These are phyloP conservation scores for Drosophila tanythrix DNA, from an alignment of 2,888 invertebrate genomes.

Conservation along the genomic window DNA sequence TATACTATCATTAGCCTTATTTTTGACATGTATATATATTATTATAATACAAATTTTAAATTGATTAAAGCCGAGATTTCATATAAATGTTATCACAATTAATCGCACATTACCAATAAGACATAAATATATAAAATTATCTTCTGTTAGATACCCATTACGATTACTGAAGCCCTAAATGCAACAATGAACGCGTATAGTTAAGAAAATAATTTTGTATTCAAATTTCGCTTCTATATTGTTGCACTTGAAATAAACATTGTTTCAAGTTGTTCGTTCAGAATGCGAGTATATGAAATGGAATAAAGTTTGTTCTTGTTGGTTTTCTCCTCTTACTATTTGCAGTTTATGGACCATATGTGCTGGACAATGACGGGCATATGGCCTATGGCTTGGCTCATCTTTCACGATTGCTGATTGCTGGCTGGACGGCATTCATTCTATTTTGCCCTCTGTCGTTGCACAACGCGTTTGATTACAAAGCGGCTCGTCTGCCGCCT, in stretches of 20 bases:
- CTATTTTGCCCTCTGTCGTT: conserved; percentile 2
- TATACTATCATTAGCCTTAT: not conserved
- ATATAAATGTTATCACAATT: too few relatives aligned
- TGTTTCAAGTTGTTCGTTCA: not conserved
- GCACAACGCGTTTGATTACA: conserved; percentile 63
- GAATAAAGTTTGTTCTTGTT: not conserved
- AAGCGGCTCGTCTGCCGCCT: conserved; percentile 41
- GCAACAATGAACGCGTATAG: not conserved
- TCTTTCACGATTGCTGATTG: conserved; percentile 62
- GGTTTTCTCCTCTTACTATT: conserved; percentile 13
- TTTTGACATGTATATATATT: not conserved
- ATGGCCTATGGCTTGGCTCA: conserved; percentile 24
- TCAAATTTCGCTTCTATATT: not conserved
- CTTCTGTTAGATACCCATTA: not conserved
- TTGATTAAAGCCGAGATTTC: not conserved
- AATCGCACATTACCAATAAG: too few relatives aligned
- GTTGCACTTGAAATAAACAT: not conserved
- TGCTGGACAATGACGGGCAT: conserved; percentile 33
- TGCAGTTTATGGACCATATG: not conserved
- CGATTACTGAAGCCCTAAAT: not conserved
- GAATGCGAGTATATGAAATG: not conserved
- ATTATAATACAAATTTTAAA: not conserved
- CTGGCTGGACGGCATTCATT: conserved; percentile 33
- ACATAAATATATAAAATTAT: not conserved
- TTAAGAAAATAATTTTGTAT: not conserved